A percentile compares a stretch with the other conserved stretches of the same genome.
Conservation (phyloP, 2,888 invertebrate species). For the Erynnis tages region DNA sequence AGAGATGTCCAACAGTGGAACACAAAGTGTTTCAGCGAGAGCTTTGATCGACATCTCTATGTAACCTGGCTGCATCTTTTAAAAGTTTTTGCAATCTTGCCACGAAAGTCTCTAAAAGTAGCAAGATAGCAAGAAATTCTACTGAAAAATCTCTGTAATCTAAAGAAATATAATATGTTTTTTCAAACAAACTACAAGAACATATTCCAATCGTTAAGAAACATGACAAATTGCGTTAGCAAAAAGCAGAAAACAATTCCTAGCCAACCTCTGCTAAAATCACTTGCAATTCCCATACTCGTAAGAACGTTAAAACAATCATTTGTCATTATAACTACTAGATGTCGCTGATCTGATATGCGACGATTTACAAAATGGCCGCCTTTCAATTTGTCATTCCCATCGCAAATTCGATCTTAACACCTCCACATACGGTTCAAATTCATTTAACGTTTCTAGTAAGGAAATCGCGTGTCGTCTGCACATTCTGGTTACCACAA, state of each 20-base stretch:
- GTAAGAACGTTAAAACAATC: constrained; percentile 34
- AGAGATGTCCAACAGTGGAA: too few species aligned
- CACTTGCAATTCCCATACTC: constrained; percentile 24
- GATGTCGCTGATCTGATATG: constrained; percentile 45
- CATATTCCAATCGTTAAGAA: too few species aligned
- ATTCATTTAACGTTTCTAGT: constrained; percentile 11
- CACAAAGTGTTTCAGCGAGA: too few species aligned
- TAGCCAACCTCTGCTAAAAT: constrained; percentile 9
- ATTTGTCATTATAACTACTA: constrained; percentile 50
- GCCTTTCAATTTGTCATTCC: constrained; percentile 22
- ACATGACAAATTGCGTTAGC: constrained; percentile 1
- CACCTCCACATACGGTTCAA: constrained; percentile 17
- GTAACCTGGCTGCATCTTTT: too few species aligned
- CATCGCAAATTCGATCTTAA: constrained; percentile 12
- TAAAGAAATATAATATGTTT: too few species aligned
- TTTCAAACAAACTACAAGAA: too few species aligned
- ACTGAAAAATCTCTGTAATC: too few species aligned
- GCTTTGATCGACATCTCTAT: too few species aligned
- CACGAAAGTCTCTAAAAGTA: too few species aligned
- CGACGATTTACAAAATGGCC: constrained; percentile 44
- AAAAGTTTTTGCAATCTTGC: too few species aligned
- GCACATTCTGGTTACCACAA: constrained; percentile 38
- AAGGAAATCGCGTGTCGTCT: constrained; percentile 39
- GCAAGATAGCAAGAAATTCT: too few species aligned
- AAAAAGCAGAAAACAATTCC: constrained; percentile 7